Conservation (phyloP, 2,888 invertebrate species). For the Blera fallax region DNA sequence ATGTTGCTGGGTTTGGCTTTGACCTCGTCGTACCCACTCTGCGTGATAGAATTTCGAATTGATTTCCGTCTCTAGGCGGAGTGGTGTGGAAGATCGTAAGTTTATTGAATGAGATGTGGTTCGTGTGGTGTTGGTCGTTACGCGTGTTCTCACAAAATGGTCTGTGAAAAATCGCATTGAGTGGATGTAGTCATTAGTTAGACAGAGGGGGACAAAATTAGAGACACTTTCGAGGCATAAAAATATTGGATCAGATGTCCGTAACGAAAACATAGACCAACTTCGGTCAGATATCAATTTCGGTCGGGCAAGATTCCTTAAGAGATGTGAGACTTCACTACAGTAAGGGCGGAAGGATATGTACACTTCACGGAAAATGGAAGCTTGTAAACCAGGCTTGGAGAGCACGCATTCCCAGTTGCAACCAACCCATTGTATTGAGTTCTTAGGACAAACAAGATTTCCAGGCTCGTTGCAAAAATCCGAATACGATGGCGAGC, state of each 20-base stretch:
- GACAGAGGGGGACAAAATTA: background rate
- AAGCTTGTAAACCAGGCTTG: no score
- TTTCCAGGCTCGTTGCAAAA: no score
- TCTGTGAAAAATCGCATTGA: conserved; percentile 22
- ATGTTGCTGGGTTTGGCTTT: background rate
- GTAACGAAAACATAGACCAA: background rate
- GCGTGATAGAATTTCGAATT: conserved; percentile 4
- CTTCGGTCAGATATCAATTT: background rate
- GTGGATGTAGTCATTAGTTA: background rate
- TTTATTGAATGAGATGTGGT: conserved; percentile 9
- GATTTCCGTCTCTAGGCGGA: conserved; percentile 17
- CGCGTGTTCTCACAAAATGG: conserved; percentile 33
- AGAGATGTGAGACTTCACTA: background rate
- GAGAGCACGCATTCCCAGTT: no score
- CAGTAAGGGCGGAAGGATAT: no score
- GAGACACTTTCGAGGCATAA: background rate
- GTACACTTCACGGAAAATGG: no score
- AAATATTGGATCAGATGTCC: background rate
- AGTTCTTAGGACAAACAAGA: no score
- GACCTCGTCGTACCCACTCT: background rate
- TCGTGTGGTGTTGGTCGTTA: conserved; percentile 3
- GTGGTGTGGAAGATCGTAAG: background rate
- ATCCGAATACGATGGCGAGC: no score
- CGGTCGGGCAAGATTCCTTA: no score
- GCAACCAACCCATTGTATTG: no score